Evolutionary conservation across 2,797 vertebrate species (phyloP).

Genomic region (Antennarius maculatus): DNA sequence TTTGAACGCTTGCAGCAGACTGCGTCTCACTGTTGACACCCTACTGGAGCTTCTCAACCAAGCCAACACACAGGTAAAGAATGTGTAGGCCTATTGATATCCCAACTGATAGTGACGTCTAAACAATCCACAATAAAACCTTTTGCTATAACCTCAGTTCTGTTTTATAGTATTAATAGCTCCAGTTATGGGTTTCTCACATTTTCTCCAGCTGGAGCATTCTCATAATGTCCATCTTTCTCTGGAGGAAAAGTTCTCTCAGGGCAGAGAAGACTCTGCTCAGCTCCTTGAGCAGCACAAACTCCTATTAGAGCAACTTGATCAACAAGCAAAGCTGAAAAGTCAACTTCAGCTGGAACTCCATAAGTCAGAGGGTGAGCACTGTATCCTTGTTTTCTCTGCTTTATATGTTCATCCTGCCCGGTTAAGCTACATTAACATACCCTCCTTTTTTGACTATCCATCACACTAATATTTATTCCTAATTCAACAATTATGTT

Average conservation of each 20-base stretch:
- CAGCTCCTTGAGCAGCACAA: constrained; percentile 86
- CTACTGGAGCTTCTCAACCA: constrained; percentile 90
- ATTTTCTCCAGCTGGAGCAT: constrained; percentile 84
- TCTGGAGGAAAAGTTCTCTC: constrained; percentile 85
- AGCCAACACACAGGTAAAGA: constrained; percentile 87
- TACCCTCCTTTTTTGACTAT: background rate
- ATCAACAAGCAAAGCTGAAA: constrained; percentile 83
- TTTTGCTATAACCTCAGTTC: background rate
- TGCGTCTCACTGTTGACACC: constrained; percentile 85
- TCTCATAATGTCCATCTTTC: constrained; percentile 81
- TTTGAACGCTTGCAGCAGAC: constrained; percentile 80
- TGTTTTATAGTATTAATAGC: background rate
- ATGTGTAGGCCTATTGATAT: background rate
- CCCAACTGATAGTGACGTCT: background rate
- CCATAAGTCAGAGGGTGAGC: constrained; percentile 91
- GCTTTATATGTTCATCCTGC: background rate
- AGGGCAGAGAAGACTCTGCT: constrained; percentile 80
- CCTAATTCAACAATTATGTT: no score
- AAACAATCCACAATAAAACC: background rate
- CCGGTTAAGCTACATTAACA: constrained; percentile 1
- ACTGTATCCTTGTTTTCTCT: background rate
- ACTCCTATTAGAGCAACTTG: constrained; percentile 84
- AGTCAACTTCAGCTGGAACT: constrained; percentile 86
- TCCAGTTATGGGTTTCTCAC: background rate
- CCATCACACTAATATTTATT: no score